Percentiles rank a stretch among this genome's conserved stretches.
phyloP scores from a whole-genome alignment of 1,140 invertebrate genomes.

The Bombus superbus region DNA sequence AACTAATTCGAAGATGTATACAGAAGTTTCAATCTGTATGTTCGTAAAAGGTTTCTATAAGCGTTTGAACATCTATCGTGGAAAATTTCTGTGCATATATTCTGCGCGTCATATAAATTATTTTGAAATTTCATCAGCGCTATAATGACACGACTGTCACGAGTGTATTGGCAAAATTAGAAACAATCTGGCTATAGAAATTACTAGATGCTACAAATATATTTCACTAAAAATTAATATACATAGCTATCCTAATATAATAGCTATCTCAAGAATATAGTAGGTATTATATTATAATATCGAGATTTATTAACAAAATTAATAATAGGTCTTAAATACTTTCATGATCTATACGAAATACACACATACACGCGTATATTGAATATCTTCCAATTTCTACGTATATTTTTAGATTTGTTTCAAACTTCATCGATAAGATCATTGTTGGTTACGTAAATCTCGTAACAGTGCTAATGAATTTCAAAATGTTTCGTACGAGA shows the following conservation, averaged over 20 bases:
- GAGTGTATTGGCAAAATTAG: background rate
- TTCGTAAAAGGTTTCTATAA: background rate
- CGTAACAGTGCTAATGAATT: background rate
- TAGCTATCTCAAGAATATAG: too few species aligned
- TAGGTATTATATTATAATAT: too few species aligned
- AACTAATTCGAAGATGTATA: too few species aligned
- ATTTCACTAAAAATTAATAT: background rate
- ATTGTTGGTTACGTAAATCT: too few species aligned
- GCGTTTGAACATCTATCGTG: background rate
- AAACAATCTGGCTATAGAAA: background rate
- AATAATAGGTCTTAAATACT: too few species aligned
- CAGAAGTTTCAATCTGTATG: too few species aligned
- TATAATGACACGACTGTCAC: background rate
- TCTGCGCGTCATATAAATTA: background rate
- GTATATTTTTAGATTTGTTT: background rate
- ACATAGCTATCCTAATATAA: too few species aligned
- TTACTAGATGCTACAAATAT: background rate
- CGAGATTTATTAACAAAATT: too few species aligned
- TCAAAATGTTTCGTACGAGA: background rate
- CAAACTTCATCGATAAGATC: background rate
- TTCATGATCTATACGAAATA: too few species aligned
- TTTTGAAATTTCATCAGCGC: background rate
- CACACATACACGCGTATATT: background rate
- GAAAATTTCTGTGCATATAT: background rate
- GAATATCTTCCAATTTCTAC: background rate